These are phyloP conservation scores for Drosophila koepferae DNA, from an alignment of 2,888 invertebrate species.

Conservation along the genomic window DNA sequence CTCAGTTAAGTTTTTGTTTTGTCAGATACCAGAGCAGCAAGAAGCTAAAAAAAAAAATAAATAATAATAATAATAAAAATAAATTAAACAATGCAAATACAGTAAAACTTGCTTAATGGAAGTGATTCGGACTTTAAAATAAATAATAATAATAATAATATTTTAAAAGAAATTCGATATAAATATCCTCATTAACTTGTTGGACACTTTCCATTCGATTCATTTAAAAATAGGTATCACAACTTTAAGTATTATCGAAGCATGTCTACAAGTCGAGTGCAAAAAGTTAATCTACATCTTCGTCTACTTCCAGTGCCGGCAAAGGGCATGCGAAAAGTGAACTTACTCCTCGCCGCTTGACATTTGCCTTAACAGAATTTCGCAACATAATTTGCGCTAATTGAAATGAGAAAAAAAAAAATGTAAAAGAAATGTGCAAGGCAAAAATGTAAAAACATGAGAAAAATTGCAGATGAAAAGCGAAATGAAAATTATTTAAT, in stretches of 20 bases:
- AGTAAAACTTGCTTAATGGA: neutral
- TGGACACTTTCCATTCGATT: no score
- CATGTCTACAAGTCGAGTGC: neutral
- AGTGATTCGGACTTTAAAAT: no score
- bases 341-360: constrained; percentile 11
- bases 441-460: neutral
- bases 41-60: neutral
- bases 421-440: neutral
- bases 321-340: constrained; percentile 7
- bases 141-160: no score
- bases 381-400: constrained; percentile 56
- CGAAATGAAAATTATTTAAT: constrained; percentile 57
- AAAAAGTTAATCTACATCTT: neutral
- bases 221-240: no score
- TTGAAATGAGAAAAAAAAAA: constrained; percentile 63
- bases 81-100: neutral
- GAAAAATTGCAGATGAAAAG: constrained; percentile 20
- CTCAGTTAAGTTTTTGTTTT: constrained; percentile 17
- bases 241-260: no score
- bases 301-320: neutral
- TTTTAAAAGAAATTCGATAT: no score
- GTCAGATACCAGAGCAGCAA: constrained; percentile 1
- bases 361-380: constrained; percentile 41
- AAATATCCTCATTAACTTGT: no score
- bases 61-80: no score